Evolutionary conservation across 1,140 invertebrate species (phyloP).

Genomic region (Temnothorax nylanderi): DNA sequence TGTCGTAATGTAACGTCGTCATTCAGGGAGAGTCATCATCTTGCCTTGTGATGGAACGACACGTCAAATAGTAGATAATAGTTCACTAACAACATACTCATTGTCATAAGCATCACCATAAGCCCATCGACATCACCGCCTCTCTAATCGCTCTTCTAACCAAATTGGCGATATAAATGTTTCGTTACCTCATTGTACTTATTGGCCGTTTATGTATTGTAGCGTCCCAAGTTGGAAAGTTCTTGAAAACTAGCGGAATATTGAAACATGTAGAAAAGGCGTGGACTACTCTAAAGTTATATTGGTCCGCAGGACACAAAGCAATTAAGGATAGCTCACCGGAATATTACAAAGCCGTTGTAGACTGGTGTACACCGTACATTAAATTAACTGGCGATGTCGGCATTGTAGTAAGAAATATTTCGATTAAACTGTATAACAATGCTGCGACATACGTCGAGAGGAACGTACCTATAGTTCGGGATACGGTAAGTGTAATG

Average conservation of each 20-base stretch:
- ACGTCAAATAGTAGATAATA: background rate
- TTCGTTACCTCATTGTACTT: background rate
- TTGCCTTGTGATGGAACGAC: background rate
- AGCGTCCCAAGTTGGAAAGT: conserved; percentile 86
- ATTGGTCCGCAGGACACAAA: conserved; percentile 87
- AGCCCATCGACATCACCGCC: background rate
- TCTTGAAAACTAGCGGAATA: conserved; percentile 88
- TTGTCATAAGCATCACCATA: background rate
- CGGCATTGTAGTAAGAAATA: conserved; percentile 86
- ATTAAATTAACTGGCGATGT: conserved; percentile 87
- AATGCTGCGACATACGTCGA: conserved; percentile 86
- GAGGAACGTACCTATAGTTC: conserved; percentile 88
- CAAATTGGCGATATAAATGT: conserved; percentile 6
- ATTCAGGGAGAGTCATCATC: background rate
- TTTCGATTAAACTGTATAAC: conserved; percentile 84
- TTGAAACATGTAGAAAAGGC: conserved; percentile 87
- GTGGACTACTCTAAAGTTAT: conserved; percentile 86
- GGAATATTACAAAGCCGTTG: conserved; percentile 87
- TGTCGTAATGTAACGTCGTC: background rate
- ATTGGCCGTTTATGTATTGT: conserved; percentile 53
- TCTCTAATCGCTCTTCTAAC: conserved; percentile 37
- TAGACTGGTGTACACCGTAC: conserved; percentile 87
- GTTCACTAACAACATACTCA: background rate
- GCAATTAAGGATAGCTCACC: conserved; percentile 89
- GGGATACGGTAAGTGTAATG: conserved; percentile 85